Conservation (phyloP, 2,113 vertebrate species). For the Tenebrosternarchus preto region DNA sequence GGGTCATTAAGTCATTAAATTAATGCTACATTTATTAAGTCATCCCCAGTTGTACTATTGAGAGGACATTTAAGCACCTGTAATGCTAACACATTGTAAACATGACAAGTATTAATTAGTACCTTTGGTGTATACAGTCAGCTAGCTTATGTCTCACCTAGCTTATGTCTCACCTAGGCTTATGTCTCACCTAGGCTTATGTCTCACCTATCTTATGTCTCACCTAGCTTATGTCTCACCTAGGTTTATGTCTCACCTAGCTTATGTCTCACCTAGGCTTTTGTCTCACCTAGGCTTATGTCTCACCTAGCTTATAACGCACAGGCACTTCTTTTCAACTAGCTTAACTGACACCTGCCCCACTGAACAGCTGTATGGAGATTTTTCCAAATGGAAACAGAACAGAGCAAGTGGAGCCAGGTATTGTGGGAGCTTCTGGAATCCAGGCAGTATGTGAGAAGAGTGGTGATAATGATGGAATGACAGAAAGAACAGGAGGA, state of each 20-base stretch:
- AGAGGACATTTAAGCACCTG: constrained; percentile 9
- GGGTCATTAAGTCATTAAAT: no score
- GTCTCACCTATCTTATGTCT: neutral
- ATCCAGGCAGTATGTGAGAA: neutral
- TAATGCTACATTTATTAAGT: neutral
- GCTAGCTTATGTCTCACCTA: neutral
- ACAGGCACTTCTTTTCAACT: neutral
- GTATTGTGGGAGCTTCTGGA: neutral
- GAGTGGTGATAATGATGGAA: neutral
- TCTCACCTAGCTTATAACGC: neutral
- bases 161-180: constrained; percentile 1
- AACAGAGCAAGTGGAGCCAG: neutral
- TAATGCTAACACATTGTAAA: constrained; percentile 25
- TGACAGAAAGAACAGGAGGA: neutral
- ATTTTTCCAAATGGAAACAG: neutral
- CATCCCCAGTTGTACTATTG: neutral
- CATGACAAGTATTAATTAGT: constrained; percentile 30
- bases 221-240: neutral
- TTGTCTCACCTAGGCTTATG: no score
- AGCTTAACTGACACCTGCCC: constrained; percentile 31
- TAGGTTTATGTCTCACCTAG: no score
- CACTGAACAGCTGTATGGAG: constrained; percentile 26
- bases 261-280: neutral
- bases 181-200: no score
- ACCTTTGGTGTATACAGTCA: neutral